Evolutionary conservation across 2,113 vertebrate genomes (phyloP).

Genomic region (Eidolon helvum): DNA sequence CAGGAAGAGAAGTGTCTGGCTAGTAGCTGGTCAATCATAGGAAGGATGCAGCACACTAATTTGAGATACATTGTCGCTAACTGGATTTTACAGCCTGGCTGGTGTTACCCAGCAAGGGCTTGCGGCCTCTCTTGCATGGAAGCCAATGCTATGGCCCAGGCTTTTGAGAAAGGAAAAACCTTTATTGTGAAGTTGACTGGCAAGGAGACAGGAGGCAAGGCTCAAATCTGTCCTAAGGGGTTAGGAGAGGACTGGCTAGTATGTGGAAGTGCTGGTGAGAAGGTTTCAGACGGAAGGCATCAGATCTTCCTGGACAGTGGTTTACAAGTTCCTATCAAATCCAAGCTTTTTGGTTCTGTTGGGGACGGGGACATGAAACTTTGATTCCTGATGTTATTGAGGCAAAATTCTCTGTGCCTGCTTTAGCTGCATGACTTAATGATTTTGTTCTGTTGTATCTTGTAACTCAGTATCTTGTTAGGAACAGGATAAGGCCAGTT

Average conservation of each 20-base stretch:
- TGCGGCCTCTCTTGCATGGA: not conserved
- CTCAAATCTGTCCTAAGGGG: not conserved
- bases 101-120: not conserved
- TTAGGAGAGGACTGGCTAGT: not conserved
- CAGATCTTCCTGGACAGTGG: not conserved
- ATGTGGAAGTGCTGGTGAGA: not conserved
- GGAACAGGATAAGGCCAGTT: not conserved
- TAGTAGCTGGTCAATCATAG: not conserved
- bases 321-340: not conserved
- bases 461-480: not conserved
- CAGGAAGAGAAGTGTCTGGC: not conserved
- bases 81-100: not conserved
- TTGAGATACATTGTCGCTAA: not conserved
- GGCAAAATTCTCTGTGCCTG: not conserved
- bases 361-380: too few species aligned
- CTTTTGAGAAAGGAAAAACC: not conserved
- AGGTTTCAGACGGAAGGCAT: not conserved
- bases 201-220: not conserved
- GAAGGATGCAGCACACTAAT: not conserved
- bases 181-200: not conserved
- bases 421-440: too few species aligned
- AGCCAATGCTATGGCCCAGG: not conserved
- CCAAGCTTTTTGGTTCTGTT: not conserved
- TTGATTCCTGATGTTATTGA: not conserved
- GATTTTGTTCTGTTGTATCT: not conserved